A percentile compares a stretch with the other conserved stretches of the same genome.
Conservation (phyloP, 2,113 vertebrate genomes). For the Ovibos moschatus region DNA sequence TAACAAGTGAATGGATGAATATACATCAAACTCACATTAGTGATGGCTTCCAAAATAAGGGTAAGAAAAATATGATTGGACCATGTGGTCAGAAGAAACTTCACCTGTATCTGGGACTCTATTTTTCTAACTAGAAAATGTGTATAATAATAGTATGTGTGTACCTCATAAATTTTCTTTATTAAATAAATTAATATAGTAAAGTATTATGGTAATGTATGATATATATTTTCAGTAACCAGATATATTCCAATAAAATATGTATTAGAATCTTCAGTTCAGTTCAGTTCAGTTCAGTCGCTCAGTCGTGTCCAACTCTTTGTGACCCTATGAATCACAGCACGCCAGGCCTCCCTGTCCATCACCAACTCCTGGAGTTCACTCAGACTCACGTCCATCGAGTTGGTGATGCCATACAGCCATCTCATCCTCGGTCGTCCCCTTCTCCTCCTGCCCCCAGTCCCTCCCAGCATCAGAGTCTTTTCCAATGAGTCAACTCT, state of each 20-base stretch:
- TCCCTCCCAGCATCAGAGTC: too few species aligned
- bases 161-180: neutral
- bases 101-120: neutral
- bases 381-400: too few species aligned
- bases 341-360: too few species aligned
- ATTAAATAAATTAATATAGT: neutral
- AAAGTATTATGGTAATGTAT: neutral
- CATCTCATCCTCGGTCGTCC: too few species aligned
- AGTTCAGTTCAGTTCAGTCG: neutral
- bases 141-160: neutral
- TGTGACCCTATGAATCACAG: too few species aligned
- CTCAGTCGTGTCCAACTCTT: too few species aligned
- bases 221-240: neutral
- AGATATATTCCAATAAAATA: neutral
- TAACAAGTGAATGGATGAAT: neutral
- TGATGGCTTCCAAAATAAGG: neutral
- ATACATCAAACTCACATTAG: neutral
- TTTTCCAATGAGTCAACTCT: too few species aligned
- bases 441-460: too few species aligned
- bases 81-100: neutral
- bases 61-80: neutral
- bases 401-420: too few species aligned
- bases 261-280: neutral
- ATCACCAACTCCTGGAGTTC: too few species aligned
- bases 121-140: neutral